Conservation (phyloP, 92 coral and sea anemone species). For the Porites lobata region DNA sequence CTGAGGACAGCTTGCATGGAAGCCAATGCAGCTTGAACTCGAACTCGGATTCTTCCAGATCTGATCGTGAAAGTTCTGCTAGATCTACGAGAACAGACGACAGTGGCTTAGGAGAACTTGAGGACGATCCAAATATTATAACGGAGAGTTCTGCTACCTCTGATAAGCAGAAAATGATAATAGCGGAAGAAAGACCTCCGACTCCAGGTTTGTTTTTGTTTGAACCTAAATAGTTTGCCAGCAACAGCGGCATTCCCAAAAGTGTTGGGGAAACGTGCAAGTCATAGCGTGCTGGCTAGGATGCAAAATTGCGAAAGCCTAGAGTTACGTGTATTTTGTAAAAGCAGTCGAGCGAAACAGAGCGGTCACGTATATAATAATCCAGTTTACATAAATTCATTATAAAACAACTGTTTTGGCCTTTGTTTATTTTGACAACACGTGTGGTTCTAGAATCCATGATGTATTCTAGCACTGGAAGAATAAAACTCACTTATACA, state of each 20-base stretch:
- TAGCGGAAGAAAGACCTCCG: conserved; percentile 78
- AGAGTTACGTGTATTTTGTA: conserved; percentile 11
- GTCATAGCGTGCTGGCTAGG: not conserved
- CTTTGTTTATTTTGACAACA: conserved; percentile 35
- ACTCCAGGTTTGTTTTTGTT: conserved; percentile 87
- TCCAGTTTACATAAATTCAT: conserved; percentile 11
- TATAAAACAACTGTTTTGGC: not conserved
- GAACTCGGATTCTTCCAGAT: conserved; percentile 62
- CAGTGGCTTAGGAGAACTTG: conserved; percentile 94
- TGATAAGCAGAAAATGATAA: conserved; percentile 58
- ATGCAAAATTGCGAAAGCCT: not conserved
- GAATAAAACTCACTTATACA: too few relatives aligned
- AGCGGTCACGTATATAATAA: conserved; percentile 9
- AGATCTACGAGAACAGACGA: conserved; percentile 96
- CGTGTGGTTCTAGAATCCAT: not conserved
- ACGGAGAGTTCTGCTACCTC: conserved; percentile 73
- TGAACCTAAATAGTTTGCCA: not conserved
- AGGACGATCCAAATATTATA: conserved; percentile 74
- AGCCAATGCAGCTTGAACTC: conserved; percentile 80
- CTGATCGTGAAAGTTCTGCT: conserved; percentile 93
- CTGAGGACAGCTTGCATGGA: conserved; percentile 86
- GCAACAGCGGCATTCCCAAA: not conserved
- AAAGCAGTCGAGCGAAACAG: conserved; percentile 6
- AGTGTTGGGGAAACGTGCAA: not conserved
- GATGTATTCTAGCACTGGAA: not conserved